Evolutionary conservation across 2,888 invertebrate genomes (phyloP), one percentile per base, ranked within the genome.

Genomic region (Metacarcinus magister): DNA sequence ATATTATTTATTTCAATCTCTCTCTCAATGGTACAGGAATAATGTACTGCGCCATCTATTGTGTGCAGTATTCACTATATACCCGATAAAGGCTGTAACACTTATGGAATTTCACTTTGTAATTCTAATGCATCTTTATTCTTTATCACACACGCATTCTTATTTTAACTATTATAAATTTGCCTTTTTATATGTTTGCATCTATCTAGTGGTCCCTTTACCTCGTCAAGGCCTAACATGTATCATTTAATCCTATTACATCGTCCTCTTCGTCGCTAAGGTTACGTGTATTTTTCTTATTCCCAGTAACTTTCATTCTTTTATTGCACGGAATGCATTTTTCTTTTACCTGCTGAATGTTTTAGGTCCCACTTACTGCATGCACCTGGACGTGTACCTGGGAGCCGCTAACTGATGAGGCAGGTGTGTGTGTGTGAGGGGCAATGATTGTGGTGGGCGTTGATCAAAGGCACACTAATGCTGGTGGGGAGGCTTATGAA

Each of bases 401-500:
- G n/a, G 67, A n/a, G 67, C 67, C n/a, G 67, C 67, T 3, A 23
- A 67, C 23, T n/a, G 23, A 67, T n/a, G n/a, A 67, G 67, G 67
- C 67, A 67, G 67, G 67, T 67, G 39, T 39, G 39, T 39, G 67
- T 67, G 13, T 67, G n/a, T 67, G 67, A 67, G 23, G 67, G 67
- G n/a, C 67, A 67, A 67, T n/a, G n/a, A 67, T 23, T 67, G 67
- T 23, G 7, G 54, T n/a, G 67, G n/a, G n/a, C 23, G 67, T n/a
- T 67, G 67, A 67, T 67, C 67, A 67, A 67, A 67, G 67, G 67
- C n/a, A 67, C 67, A 67, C n/a, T 67, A 67, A 67, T 67, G 67
- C 67, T 0, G 67, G n/a, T 7, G 67, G 67, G 67, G 67, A 67
- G n/a, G n/a, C 67, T 67, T 67, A 67, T 67, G 67, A 67, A n/a